phyloP scores from a whole-genome alignment of 2,888 invertebrate genomes.

The Pediacus dermestoides region DNA sequence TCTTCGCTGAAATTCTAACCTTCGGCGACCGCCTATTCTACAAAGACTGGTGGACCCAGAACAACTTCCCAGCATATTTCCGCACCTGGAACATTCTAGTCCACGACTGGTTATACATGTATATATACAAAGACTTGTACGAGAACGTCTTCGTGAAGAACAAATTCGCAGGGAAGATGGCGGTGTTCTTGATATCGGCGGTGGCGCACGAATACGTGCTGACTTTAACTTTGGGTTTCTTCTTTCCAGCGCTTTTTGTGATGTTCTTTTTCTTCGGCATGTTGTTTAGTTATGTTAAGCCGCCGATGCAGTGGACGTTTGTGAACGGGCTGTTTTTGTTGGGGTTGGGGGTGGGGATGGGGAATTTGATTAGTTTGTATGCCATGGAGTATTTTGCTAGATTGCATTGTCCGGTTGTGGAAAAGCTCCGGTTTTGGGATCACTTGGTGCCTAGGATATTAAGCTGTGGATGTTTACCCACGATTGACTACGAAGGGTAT shows the following conservation, averaged over 20 bases:
- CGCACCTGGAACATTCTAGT: conserved; percentile 96
- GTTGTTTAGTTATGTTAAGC: conserved; percentile 54
- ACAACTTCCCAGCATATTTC: conserved; percentile 77
- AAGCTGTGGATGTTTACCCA: conserved; percentile 31
- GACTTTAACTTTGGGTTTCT: conserved; percentile 74
- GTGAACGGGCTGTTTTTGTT: conserved; percentile 87
- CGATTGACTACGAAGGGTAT: no score
- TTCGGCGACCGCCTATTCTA: conserved; percentile 87
- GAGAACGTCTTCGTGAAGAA: conserved; percentile 49
- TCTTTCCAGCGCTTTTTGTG: conserved; percentile 80
- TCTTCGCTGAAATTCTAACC: conserved; percentile 80
- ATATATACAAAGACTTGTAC: conserved; percentile 74
- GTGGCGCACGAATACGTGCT: conserved; percentile 86
- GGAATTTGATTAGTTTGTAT: conserved; percentile 72
- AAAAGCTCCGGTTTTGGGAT: conserved; percentile 19
- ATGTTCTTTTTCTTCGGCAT: conserved; percentile 71
- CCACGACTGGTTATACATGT: conserved; percentile 89
- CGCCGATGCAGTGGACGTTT: conserved; percentile 43
- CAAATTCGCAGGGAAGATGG: conserved; percentile 55
- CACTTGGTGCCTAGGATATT: conserved; percentile 32
- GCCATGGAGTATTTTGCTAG: conserved; percentile 84
- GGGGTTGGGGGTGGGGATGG: conserved; percentile 71
- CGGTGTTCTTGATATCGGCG: conserved; percentile 78
- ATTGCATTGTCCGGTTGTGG: conserved; percentile 60
- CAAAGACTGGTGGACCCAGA: conserved; percentile 93